Evolutionary conservation across 1,140 invertebrate species (phyloP), one percentile per base, ranked within the genome.

Genomic region (Megalopta genalis): DNA sequence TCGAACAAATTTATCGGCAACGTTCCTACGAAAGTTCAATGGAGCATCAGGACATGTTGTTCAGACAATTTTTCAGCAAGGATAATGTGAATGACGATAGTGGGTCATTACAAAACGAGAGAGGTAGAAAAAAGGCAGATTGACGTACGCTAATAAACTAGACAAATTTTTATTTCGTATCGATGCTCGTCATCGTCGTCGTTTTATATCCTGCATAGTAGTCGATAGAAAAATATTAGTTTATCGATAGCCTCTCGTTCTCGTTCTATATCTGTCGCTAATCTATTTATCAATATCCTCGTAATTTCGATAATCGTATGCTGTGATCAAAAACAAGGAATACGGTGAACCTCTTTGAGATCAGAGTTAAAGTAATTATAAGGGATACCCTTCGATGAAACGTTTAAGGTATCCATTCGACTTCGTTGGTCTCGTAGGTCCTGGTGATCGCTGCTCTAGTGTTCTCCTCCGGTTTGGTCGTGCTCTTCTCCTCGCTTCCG

Each of bases 321-420:
- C 21, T 21, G 10, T 46, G 6, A 21, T 23, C 0, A 57, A n/a
- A 54, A 21, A 0, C 0, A 1, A n/a, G 54, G 62, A 57, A 57
- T 23, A 23, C 46, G 25, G 52, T 75, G 25, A 49, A 66, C 23
- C 12, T 5, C 7, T 12, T 70, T 10, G 7, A 65, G 21, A 62
- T 71, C 46, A 2, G 42, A 1, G 42, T 46, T 12, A 46, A 52
- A 32, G 1, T 54, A 23, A 32, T n/a, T 54, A 27, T 10, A 71
- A 32, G 2, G 23, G 2, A 25, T 25, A 3, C 14, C 18, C 16
- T 73, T 67, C 6, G 7, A 25, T 69, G 32, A 69, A 46, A 25
- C n/a, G 71, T 83, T 80, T 88, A 92, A 9, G 90, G 91, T 23
- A 93, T 92, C 92, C 91, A 93, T 85, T 92, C 92, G 18, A 93